These are phyloP conservation scores for Verasper variegatus DNA, from an alignment of 2,113 vertebrate genomes.

Conservation along the genomic window DNA sequence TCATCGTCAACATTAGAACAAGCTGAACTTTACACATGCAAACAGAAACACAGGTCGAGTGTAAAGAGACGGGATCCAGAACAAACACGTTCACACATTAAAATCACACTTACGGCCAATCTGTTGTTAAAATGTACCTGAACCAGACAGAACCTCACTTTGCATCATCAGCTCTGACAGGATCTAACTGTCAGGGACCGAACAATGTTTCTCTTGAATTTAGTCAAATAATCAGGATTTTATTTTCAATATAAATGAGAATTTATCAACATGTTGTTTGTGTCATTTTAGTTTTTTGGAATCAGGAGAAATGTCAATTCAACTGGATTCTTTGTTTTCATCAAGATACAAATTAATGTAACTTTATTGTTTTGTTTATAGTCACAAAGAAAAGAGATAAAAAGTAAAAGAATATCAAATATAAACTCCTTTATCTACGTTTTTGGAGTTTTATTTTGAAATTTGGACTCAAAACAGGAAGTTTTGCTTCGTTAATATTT, in stretches of 20 bases:
- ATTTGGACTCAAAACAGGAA: too few species aligned
- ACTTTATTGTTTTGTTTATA: too few species aligned
- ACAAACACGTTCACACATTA: conserved; percentile 19
- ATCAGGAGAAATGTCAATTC: too few species aligned
- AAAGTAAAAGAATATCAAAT: too few species aligned
- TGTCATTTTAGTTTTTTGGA: conserved; percentile 22
- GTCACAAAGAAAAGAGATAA: too few species aligned
- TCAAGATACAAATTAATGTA: too few species aligned
- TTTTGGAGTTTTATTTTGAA: too few species aligned
- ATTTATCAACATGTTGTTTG: conserved; percentile 20
- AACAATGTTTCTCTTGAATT: neutral
- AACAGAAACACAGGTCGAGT: neutral
- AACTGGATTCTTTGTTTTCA: too few species aligned
- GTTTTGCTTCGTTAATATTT: too few species aligned
- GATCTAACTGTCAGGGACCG: conserved; percentile 14
- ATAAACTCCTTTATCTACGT: too few species aligned
- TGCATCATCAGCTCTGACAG: conserved; percentile 18
- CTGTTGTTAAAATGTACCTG: conserved; percentile 76
- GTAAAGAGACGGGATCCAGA: neutral
- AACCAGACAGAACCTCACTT: conserved; percentile 51
- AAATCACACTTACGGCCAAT: conserved; percentile 77
- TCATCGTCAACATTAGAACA: conserved; percentile 2
- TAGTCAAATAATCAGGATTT: neutral
- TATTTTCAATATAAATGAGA: too few species aligned
- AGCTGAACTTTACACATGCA: neutral